Evolutionary conservation across 2,113 vertebrate species (phyloP).

Genomic region (Takifugu bimaculatus): DNA sequence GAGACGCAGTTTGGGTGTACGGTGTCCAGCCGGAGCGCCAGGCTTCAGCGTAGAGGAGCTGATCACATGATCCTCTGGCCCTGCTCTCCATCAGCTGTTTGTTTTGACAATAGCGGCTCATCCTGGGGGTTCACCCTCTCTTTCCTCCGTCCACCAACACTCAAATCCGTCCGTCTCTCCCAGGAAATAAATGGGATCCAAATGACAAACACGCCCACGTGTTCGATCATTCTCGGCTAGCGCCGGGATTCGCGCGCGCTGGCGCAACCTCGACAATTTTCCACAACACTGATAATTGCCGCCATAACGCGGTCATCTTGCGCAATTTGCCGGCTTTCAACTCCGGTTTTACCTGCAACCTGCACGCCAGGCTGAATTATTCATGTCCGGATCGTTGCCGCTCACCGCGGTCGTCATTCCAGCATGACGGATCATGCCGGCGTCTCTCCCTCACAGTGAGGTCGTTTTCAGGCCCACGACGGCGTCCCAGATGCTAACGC

Average conservation of each 20-base stretch:
- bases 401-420: no score
- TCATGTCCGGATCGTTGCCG: neutral
- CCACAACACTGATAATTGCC: constrained; percentile 27
- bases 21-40: neutral
- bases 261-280: constrained; percentile 15
- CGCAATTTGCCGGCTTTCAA: constrained; percentile 13
- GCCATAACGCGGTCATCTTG: constrained; percentile 25
- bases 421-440: no score
- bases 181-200: constrained; percentile 29
- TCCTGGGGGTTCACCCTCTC: constrained; percentile 7
- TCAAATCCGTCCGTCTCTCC: constrained; percentile 13
- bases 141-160: constrained; percentile 1
- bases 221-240: constrained; percentile 15
- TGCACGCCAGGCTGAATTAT: constrained; percentile 26
- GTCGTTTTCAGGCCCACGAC: neutral
- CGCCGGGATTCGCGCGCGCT: constrained; percentile 23
- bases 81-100: constrained; percentile 41
- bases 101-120: constrained; percentile 38
- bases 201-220: constrained; percentile 35
- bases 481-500: neutral
- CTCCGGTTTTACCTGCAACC: constrained; percentile 17
- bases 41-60: constrained; percentile 28
- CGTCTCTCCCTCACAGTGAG: neutral
- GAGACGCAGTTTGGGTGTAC: no score
- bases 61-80: constrained; percentile 14